These are phyloP conservation scores for Drosophila punjabiensis DNA, from an alignment of 1,140 invertebrate species.

Conservation along the genomic window DNA sequence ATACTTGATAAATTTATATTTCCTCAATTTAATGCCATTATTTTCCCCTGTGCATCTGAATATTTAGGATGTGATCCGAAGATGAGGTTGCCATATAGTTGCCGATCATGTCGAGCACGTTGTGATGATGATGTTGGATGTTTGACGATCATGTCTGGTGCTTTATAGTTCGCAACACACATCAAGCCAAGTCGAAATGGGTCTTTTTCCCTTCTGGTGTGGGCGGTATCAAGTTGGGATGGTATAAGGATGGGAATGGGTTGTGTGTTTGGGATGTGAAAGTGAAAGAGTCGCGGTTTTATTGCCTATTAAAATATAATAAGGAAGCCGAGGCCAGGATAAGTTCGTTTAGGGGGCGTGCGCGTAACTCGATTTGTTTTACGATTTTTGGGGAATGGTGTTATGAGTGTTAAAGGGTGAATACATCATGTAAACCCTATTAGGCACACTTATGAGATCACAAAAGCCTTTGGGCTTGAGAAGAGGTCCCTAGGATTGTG, in stretches of 20 bases:
- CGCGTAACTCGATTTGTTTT: conserved; percentile 34
- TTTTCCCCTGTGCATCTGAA: conserved; percentile 5
- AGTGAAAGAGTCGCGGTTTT: conserved; percentile 52
- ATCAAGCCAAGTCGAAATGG: conserved; percentile 19
- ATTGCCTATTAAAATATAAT: conserved; percentile 50
- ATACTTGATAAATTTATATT: neutral
- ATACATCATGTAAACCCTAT: conserved; percentile 10
- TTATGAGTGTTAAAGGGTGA: conserved; percentile 3
- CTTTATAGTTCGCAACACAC: neutral
- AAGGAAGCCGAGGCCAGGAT: conserved; percentile 46
- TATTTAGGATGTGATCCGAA: conserved; percentile 22
- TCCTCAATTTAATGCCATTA: no score
- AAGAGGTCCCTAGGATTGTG: neutral
- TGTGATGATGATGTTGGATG: conserved; percentile 50
- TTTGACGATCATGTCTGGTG: conserved; percentile 37
- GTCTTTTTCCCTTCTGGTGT: conserved; percentile 38
- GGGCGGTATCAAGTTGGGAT: conserved; percentile 46
- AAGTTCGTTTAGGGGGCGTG: conserved; percentile 26
- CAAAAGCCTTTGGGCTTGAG: neutral
- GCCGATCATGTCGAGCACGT: conserved; percentile 34
- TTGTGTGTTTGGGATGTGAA: conserved; percentile 30
- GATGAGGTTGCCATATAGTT: conserved; percentile 12
- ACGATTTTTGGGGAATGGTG: neutral
- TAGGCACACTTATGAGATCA: conserved; percentile 4
- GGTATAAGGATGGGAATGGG: conserved; percentile 38